These are phyloP conservation scores for Mus spretus DNA, from an alignment of 2,797 vertebrate genomes.

Conservation along the genomic window DNA sequence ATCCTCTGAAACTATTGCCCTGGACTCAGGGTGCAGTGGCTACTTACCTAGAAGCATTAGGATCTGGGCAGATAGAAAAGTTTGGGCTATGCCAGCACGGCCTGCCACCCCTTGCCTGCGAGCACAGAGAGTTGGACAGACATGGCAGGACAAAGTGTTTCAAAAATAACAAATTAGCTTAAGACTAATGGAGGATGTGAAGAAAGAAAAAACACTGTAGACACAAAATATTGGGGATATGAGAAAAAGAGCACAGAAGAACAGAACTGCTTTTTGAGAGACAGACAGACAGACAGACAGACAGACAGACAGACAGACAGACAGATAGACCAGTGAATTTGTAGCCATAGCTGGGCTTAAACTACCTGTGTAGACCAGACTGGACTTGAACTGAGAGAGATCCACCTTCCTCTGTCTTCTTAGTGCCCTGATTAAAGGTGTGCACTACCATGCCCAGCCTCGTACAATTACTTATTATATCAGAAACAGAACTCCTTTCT, in stretches of 20 bases:
- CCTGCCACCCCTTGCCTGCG: not conserved
- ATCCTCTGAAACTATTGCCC: not conserved
- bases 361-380: not conserved
- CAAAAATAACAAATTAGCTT: conserved; percentile 4
- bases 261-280: not conserved
- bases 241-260: not conserved
- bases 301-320: not conserved
- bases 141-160: not conserved
- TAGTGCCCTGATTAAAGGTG: not conserved
- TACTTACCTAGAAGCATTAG: not conserved
- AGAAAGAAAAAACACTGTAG: not conserved
- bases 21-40: not conserved
- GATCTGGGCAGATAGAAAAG: not conserved
- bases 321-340: not conserved
- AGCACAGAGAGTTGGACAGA: not conserved
- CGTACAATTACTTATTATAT: not conserved
- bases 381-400: not conserved
- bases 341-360: not conserved
- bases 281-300: too few species aligned
- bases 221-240: conserved; percentile 1
- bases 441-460: not conserved
- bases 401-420: not conserved
- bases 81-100: not conserved
- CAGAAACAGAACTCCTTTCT: conserved; percentile 3
- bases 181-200: not conserved